Evolutionary conservation across 2,113 vertebrate genomes (phyloP).

Genomic region (Falco punctatus): DNA sequence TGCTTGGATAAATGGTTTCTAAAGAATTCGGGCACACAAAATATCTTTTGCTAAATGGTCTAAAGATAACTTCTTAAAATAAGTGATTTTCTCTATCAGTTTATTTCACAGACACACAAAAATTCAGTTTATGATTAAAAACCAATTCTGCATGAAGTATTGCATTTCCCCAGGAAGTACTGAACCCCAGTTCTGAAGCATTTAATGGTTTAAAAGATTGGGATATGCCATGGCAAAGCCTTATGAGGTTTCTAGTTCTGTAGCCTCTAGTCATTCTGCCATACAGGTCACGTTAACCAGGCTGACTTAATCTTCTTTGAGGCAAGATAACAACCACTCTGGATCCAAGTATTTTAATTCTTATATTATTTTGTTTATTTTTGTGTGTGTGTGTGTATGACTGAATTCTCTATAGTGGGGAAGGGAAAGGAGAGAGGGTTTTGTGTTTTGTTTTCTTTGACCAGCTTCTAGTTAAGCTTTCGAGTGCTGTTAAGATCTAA

Average conservation of each 20-base stretch:
- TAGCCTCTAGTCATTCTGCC: not conserved
- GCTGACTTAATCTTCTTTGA: not conserved
- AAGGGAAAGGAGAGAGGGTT: not conserved
- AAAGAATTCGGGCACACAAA: not conserved
- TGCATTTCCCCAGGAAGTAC: not conserved
- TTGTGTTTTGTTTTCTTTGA: conserved; percentile 16
- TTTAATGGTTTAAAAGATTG: not conserved
- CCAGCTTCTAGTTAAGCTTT: conserved; percentile 4
- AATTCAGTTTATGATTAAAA: not conserved
- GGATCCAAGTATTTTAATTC: conserved; percentile 2
- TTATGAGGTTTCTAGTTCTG: not conserved
- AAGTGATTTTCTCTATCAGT: not conserved
- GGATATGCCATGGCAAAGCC: not conserved
- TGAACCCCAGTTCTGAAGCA: not conserved
- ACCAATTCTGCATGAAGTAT: not conserved
- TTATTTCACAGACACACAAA: not conserved
- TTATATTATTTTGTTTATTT: not conserved
- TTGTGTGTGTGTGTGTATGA: not conserved
- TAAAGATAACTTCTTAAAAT: not conserved
- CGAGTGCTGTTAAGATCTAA: conserved; percentile 16
- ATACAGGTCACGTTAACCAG: not conserved
- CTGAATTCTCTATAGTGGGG: not conserved
- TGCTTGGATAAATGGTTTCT: conserved; percentile 15
- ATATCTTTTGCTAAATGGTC: not conserved
- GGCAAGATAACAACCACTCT: not conserved